Evolutionary conservation across 2,888 invertebrate genomes (phyloP).

Genomic region (Idaea straminata): DNA sequence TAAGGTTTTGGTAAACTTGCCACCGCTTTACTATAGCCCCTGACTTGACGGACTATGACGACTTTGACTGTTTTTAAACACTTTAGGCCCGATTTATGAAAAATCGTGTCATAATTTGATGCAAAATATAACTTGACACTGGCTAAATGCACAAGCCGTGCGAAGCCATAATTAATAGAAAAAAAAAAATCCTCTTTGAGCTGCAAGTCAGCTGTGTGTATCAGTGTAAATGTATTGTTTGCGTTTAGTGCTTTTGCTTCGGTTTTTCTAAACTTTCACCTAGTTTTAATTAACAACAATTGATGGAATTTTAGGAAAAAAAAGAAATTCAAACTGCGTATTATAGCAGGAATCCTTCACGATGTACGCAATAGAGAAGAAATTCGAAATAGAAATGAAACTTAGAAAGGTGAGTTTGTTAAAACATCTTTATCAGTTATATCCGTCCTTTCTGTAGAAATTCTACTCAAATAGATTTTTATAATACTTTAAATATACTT

Average conservation of each 20-base stretch:
- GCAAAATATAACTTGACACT: too few relatives aligned
- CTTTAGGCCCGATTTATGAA: too few relatives aligned
- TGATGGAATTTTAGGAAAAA: neutral
- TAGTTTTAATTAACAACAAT: neutral
- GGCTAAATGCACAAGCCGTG: too few relatives aligned
- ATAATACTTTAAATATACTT: too few relatives aligned
- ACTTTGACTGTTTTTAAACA: too few relatives aligned
- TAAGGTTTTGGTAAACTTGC: too few relatives aligned
- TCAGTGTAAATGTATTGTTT: neutral
- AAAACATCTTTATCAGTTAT: neutral
- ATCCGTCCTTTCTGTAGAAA: neutral
- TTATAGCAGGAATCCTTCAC: conserved; percentile 15
- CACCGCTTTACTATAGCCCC: too few relatives aligned
- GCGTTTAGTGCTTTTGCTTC: neutral
- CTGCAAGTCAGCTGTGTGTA: neutral
- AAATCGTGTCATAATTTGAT: too few relatives aligned
- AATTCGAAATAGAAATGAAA: conserved; percentile 82
- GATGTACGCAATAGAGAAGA: conserved; percentile 77
- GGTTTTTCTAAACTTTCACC: neutral
- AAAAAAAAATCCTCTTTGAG: too few relatives aligned
- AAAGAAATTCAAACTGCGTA: neutral
- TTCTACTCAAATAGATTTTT: neutral
- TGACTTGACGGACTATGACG: too few relatives aligned
- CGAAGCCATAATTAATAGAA: too few relatives aligned
- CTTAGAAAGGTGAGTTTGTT: conserved; percentile 74